Evolutionary conservation across 2,113 vertebrate genomes (phyloP).

Genomic region (Isichthys henryi): DNA sequence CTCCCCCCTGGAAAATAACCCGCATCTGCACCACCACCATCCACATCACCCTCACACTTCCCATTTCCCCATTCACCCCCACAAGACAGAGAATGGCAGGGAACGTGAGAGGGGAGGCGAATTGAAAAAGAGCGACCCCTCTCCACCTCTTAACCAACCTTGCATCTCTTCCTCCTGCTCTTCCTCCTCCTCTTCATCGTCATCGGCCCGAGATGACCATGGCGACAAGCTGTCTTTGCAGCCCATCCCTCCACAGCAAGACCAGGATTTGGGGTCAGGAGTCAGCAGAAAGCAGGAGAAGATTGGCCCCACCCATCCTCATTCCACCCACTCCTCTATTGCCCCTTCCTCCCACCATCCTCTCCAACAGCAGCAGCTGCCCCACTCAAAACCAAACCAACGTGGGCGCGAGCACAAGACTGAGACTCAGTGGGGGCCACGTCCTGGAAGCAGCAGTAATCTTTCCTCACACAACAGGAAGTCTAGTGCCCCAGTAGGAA

Average conservation of each 20-base stretch:
- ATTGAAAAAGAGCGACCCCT: conserved; percentile 52
- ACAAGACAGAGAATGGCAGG: conserved; percentile 53
- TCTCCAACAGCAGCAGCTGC: conserved; percentile 51
- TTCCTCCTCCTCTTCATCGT: conserved; percentile 59
- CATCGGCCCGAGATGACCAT: conserved; percentile 60
- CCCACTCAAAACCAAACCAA: conserved; percentile 58
- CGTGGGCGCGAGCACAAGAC: conserved; percentile 76
- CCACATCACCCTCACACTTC: conserved; percentile 33
- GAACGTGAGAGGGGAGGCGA: conserved; percentile 45
- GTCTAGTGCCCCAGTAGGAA: conserved; percentile 46
- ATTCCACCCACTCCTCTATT: conserved; percentile 28
- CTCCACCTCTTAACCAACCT: conserved; percentile 55
- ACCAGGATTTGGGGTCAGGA: conserved; percentile 41
- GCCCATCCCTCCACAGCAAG: conserved; percentile 48
- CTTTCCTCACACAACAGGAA: conserved; percentile 60
- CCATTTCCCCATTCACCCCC: conserved; percentile 52
- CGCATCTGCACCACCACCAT: conserved; percentile 54
- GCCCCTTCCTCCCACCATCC: conserved; percentile 43
- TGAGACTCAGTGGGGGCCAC: conserved; percentile 85
- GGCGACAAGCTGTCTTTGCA: conserved; percentile 50
- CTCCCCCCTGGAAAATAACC: conserved; percentile 48
- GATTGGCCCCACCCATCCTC: conserved; percentile 24
- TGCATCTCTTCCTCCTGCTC: conserved; percentile 62
- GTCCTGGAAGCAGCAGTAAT: conserved; percentile 68
- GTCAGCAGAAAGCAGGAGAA: conserved; percentile 56